Evolutionary conservation across 1,140 invertebrate species (phyloP).

Genomic region (Tetramorium alpestre): DNA sequence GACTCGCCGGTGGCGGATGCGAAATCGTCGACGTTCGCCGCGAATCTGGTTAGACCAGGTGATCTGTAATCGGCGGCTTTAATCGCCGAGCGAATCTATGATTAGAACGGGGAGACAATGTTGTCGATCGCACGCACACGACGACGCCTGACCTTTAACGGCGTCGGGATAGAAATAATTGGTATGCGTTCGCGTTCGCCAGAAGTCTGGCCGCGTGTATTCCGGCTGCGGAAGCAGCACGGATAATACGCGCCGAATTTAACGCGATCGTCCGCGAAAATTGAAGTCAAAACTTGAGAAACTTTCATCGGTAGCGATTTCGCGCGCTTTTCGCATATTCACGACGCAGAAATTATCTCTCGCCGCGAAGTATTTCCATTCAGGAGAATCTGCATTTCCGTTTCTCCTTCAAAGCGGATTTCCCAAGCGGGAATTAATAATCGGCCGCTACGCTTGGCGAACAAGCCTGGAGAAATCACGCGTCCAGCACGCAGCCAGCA

Average conservation of each 20-base stretch:
- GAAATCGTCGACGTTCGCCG: constrained; percentile 17
- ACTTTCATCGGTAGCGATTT: not conserved
- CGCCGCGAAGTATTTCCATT: no score
- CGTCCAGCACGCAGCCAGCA: not conserved
- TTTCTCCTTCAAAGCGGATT: constrained; percentile 33
- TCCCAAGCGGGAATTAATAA: constrained; percentile 30
- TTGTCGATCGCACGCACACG: constrained; percentile 3
- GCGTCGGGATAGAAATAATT: constrained; percentile 52
- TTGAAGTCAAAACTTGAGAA: not conserved
- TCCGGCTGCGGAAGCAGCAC: constrained; percentile 14
- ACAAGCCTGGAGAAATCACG: constrained; percentile 32
- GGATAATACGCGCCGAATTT: not conserved
- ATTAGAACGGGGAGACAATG: constrained; percentile 51
- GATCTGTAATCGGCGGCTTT: constrained; percentile 41
- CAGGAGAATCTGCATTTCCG: not conserved
- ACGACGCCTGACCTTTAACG: constrained; percentile 50
- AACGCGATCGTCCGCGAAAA: not conserved
- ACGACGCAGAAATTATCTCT: not conserved
- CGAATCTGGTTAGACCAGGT: constrained; percentile 56
- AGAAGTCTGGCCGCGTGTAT: constrained; percentile 20
- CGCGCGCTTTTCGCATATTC: not conserved
- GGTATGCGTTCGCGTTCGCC: constrained; percentile 46
- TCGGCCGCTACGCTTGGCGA: not conserved
- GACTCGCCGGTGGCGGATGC: constrained; percentile 3
- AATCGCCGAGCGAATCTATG: constrained; percentile 41